A percentile compares a stretch with the other conserved stretches of the same genome.
Conservation (phyloP, 2,888 invertebrate species). For the Isoperla grammatica region DNA sequence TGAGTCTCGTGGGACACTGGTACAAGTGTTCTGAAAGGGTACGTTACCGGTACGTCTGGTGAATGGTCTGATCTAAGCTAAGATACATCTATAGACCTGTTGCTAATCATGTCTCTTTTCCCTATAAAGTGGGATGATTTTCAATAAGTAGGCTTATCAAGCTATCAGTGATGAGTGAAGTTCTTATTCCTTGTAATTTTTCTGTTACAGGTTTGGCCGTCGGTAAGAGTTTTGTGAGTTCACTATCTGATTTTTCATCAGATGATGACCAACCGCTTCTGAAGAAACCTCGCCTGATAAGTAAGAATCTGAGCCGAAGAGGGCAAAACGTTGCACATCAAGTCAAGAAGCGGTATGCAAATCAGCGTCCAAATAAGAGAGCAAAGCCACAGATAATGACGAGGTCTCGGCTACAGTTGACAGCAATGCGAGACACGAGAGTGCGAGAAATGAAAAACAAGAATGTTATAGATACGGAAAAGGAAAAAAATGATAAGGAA, state of each 20-base stretch:
- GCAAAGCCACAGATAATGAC: constrained; percentile 29
- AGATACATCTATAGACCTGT: too few species aligned
- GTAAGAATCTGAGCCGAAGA: neutral
- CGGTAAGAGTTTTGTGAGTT: constrained; percentile 29
- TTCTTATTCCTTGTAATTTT: neutral
- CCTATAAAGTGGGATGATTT: too few species aligned
- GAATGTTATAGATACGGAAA: neutral
- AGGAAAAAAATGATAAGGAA: neutral
- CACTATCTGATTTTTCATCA: constrained; percentile 46
- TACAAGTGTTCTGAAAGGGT: too few species aligned
- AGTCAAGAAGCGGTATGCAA: constrained; percentile 10
- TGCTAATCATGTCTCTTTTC: too few species aligned
- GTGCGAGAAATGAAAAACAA: neutral
- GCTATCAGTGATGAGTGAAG: too few species aligned
- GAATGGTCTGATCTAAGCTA: too few species aligned
- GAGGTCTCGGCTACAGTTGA: constrained; percentile 23
- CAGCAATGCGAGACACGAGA: constrained; percentile 1
- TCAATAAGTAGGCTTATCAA: too few species aligned
- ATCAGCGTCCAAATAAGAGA: constrained; percentile 18
- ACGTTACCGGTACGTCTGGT: too few species aligned
- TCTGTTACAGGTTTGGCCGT: constrained; percentile 17
- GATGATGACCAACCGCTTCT: constrained; percentile 50
- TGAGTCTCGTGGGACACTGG: too few species aligned
- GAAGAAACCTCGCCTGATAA: constrained; percentile 27
- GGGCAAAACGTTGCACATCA: constrained; percentile 1